Base-by-base conservation (phyloP, 2,888 invertebrate species). In the Leptopterna dolabrata region DNA sequence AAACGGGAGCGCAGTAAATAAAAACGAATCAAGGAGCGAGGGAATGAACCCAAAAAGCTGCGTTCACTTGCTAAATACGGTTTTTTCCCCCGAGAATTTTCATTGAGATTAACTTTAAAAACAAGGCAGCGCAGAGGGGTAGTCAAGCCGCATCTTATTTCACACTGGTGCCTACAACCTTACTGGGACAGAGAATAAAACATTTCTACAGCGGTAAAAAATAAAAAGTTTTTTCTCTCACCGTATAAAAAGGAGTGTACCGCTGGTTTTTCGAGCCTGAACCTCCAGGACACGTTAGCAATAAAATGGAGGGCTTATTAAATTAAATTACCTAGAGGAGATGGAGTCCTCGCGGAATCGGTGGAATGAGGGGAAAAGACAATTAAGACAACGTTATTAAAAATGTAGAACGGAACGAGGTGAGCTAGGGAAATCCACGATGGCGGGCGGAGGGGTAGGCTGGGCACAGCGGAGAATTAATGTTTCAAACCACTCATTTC, bases 321-420 rank as follows among this genome's bases (percentile, higher is more conserved):
- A 73, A 73, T 73, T 73, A 73, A 73, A 73, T 73, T 73, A 73
- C 36, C 36, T 73, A 1, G 73, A 36, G 14, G 73, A 41, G 73
- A 30, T 41, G 73, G 73, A 73, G 41, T 36, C 41, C 73, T 36
- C 73, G 41, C 30, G 36, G 73, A 41, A 30, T 41, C 41, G 16
- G 16, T 30, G 30, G 41, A 36, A 73, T 73, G 73, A 73, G 73
- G 73, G 73, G 36, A 73, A 73, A 73, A 73, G 73, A 36, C 73
- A 73, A 73, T 73, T 73, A 73, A 73, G 73, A 73, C 30, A 73
- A 73, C 14, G 73, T 73, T 73, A 73, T 73, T 73, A 73, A 73
- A 73, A 73, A 73, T 73, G 30, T 14, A 73, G 73, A 41, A 16
- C 9, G 63, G 63, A 63, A 27, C 63, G 63, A 27, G 19, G 63